Evolutionary conservation across 2,888 invertebrate species (phyloP), one percentile per base, ranked within the genome.

Genomic region (Ypsolopha sequella): DNA sequence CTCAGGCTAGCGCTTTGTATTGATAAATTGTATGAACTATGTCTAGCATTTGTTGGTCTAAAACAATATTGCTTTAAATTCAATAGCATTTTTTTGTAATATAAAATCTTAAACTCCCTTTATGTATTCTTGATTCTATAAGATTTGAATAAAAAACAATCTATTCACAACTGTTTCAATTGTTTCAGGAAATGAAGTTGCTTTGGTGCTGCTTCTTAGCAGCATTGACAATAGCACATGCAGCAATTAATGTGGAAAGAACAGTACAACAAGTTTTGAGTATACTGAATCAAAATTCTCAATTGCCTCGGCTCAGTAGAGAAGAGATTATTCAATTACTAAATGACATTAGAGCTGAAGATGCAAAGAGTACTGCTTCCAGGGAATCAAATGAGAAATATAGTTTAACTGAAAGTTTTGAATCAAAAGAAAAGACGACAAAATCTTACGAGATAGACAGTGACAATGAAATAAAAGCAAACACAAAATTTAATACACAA

Each of bases 261-360:
- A 92, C 92, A 7, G 89, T 93, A 6, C 80, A 88, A 60, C 91
- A 92, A 75, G 93, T 93, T 2, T 90, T 93, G 63, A 86, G 70
- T 38, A 87, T 92, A 59, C 75, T 93, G 7, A 80, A 87, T 61
- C 73, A 85, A 6, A 89, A 92, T 66, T 79, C 89, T 3, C 79
- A 80, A n/a, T 68, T 93, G 48, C 93, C 93, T 1, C 80, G 90
- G 54, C 70, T 93, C 34, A 87, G 88, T 0, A 78, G 91, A 60
- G 88, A 89, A 7, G 91, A 93, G 65, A 92, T 93, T 54, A 70
- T 93, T 34, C 88, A 89, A 56, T 84, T 93, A 13, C 70, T 93
- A 6, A 88, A 90, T 57, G 92, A 93, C 58, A 91, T 93, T 50
- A 88, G 88, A 54, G 77, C 82, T 53, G 82, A 86, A 63, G 89